These are phyloP conservation scores for Philopedon plagiatum DNA, from an alignment of 2,888 invertebrate genomes.

Conservation along the genomic window DNA sequence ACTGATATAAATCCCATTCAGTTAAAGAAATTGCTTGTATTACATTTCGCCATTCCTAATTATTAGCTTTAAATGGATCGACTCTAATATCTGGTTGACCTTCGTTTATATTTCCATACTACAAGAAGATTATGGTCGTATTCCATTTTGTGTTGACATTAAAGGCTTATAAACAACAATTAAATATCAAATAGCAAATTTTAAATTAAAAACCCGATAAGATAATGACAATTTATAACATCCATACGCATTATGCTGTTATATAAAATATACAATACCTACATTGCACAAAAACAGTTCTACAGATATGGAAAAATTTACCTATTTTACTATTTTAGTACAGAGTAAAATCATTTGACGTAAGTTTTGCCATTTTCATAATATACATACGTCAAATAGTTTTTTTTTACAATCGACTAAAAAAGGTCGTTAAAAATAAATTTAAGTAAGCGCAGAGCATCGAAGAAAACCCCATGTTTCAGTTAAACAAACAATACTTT, in stretches of 20 bases:
- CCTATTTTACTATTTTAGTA: too few relatives aligned
- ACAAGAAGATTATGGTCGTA: background rate
- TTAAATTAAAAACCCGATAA: background rate
- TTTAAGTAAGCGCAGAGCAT: background rate
- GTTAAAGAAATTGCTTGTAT: too few relatives aligned
- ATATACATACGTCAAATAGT: too few relatives aligned
- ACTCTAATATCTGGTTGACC: background rate
- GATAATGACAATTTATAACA: background rate
- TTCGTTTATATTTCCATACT: background rate
- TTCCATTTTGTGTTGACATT: background rate
- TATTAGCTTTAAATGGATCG: background rate
- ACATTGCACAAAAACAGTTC: background rate
- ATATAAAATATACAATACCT: background rate
- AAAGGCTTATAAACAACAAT: background rate
- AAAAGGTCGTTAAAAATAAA: background rate
- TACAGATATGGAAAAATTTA: background rate
- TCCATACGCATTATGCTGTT: background rate
- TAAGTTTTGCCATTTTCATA: too few relatives aligned
- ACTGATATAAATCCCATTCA: too few relatives aligned
- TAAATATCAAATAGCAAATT: background rate
- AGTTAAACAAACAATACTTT: conserved; percentile 20
- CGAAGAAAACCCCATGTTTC: conserved; percentile 9
- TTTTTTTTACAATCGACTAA: background rate
- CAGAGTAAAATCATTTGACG: too few relatives aligned
- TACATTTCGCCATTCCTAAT: background rate